Evolutionary conservation across 2,888 invertebrate genomes (phyloP).

Genomic region (Eueremaeus valkanovi): DNA sequence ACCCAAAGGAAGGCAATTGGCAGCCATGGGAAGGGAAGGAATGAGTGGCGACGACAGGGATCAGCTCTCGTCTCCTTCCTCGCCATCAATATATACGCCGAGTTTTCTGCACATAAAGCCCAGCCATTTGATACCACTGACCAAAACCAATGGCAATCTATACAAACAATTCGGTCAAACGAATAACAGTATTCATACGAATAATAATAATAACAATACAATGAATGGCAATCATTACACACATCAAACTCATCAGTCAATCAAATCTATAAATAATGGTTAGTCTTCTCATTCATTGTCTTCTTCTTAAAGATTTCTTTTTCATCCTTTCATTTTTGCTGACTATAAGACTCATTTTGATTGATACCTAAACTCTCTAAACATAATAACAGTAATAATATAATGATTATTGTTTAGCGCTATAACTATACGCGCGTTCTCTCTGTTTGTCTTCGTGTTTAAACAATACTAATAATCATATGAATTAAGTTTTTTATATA

Average conservation of each 20-base stretch:
- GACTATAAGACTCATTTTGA: no score
- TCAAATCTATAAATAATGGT: conserved; percentile 26
- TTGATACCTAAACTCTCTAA: neutral
- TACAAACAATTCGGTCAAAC: conserved; percentile 32
- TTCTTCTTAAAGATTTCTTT: neutral
- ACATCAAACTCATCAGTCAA: conserved; percentile 23
- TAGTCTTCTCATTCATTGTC: neutral
- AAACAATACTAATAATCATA: no score
- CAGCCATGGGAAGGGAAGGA: conserved; percentile 85
- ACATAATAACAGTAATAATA: neutral
- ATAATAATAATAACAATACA: conserved; percentile 28
- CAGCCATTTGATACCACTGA: conserved; percentile 38
- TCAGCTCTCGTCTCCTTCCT: conserved; percentile 61
- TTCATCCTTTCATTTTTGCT: neutral
- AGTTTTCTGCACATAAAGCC: conserved; percentile 91
- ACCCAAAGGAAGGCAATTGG: conserved; percentile 79
- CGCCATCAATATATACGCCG: conserved; percentile 75
- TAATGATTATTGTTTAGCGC: neutral
- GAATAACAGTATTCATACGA: conserved; percentile 18
- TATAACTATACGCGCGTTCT: no score
- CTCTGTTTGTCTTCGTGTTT: no score
- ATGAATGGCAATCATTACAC: conserved; percentile 24
- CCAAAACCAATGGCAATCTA: conserved; percentile 36
- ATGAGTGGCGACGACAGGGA: conserved; percentile 58
- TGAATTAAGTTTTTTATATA: no score